Base-by-base conservation (phyloP, 2,113 vertebrate species). In the Pluvialis apricaria region DNA sequence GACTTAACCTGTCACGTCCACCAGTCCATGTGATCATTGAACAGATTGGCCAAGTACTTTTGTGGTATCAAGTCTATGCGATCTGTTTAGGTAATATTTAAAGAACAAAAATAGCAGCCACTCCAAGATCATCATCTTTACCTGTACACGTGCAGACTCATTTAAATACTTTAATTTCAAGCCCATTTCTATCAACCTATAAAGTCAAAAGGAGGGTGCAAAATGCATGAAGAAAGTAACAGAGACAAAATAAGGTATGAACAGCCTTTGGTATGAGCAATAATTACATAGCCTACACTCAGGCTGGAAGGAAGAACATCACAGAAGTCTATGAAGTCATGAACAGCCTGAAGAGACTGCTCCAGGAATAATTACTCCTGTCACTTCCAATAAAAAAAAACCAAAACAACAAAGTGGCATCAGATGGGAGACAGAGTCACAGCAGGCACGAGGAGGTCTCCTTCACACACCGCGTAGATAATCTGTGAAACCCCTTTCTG, bases 401-500 rank as follows among this genome's bases (percentile, higher is more conserved):
- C n/a, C n/a, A n/a, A 45, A 45, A 62, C 16, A 81, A 10, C 28
- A 17, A 55, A 73, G 22, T 15, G 19, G 34, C 47, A 47, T 29
- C 58, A 25, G 40, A 11, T 2, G 20, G 47, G 78, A 60, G 34
- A 12, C 13, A 19, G 32, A 62, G 36, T 44, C 21, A 8, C 25
- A 54, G 45, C 14, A 19, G 68, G 45, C 29, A n/a, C 2, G 0
- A 36, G 60, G 51, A 24, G 31, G 6, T 54, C 52, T 60, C 31
- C 51, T 57, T 76, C 34, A 34, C 1, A 2, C 9, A 25, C 7
- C 3, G 0, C 2, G 1, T 25, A 24, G 29, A 26, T 29, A 47
- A 72, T 13, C 34, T 4, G 20, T 9, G 21, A 77, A 61, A 66
- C 8, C 34, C 45, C 40, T 47, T 72, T 45, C 82, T 44, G 22